Evolutionary conservation across 2,888 invertebrate genomes (phyloP), one percentile per base, ranked within the genome.

Genomic region (Sphaerophoria taeniata): DNA sequence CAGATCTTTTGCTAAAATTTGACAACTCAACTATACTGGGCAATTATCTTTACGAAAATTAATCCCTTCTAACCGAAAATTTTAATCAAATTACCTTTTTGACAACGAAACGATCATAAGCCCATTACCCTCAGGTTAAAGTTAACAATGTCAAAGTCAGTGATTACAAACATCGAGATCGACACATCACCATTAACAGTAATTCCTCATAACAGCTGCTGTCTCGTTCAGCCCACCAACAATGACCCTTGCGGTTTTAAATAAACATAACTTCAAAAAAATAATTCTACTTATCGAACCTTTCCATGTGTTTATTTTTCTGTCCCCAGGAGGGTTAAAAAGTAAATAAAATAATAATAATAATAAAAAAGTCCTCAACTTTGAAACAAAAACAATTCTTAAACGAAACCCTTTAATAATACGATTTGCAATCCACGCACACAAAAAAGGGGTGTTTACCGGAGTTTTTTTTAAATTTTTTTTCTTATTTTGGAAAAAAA

Each of bases 381-480:
- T 11, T 31, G 36, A 51, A 53, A 33, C 51, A 71, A 74, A 55
- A 75, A 69, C 49, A 51, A 61, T 4, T 0, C 5, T 31, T 34
- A 45, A 53, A 33, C 51, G 67, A 74, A 55, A 75, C 61, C 49
- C 49, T 70, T 60, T 79, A 84, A 80, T 84, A 79, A 75, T 61
- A 84, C 55, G 71, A 72, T 75, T 72, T 75, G 31, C 71, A 75
- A 70, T 65, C 72, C 34, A 45, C 31, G 16, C n/a, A 49, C 63
- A 36, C 14, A 63, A 55, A 61, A 70, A 73, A 72, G 73, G 58
- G 81, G 76, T 71, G 81, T 82, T 51, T 73, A 63, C 34, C 55
- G 63, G 61, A 31, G 33, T 36, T 31, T 24, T 70, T n/a, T 5
- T 31, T 55, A 33, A 12, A 36, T 71, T 39, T 49, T 70, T 45